A percentile compares a stretch with the other conserved stretches of the same genome.
Conservation (phyloP, 2,113 vertebrate genomes). For the Carassius carassius region DNA sequence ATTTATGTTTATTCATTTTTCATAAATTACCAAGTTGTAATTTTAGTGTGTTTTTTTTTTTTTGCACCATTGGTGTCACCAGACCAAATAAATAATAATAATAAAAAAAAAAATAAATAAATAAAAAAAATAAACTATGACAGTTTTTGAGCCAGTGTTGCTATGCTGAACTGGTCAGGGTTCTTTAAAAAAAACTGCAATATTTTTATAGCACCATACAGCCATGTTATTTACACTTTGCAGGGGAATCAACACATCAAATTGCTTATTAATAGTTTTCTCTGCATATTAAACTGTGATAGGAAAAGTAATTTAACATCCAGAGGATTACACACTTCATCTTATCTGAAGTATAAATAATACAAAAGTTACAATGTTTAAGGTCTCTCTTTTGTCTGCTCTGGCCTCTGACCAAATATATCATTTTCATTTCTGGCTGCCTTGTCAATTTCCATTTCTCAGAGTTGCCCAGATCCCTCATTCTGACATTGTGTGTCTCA, state of each 20-base stretch:
- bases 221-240: background rate
- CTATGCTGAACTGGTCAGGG: background rate
- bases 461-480: background rate
- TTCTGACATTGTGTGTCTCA: conserved; percentile 21
- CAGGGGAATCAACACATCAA: background rate
- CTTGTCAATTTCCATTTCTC: conserved; percentile 2
- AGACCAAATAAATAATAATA: background rate
- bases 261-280: background rate
- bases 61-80: background rate
- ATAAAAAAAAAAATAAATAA: no score
- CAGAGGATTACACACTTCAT: background rate
- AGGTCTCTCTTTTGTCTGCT: background rate
- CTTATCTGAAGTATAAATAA: background rate
- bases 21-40: background rate
- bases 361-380: background rate
- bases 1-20: background rate
- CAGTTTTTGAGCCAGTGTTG: background rate
- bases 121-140: no score
- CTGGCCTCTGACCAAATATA: conserved; percentile 2
- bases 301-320: background rate
- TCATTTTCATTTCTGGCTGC: conserved; percentile 3
- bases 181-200: background rate
- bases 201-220: background rate
- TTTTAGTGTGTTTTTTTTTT: background rate
- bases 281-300: background rate